Conservation (phyloP, 92 coral and sea anemone genomes). For the Porites evermanni region DNA sequence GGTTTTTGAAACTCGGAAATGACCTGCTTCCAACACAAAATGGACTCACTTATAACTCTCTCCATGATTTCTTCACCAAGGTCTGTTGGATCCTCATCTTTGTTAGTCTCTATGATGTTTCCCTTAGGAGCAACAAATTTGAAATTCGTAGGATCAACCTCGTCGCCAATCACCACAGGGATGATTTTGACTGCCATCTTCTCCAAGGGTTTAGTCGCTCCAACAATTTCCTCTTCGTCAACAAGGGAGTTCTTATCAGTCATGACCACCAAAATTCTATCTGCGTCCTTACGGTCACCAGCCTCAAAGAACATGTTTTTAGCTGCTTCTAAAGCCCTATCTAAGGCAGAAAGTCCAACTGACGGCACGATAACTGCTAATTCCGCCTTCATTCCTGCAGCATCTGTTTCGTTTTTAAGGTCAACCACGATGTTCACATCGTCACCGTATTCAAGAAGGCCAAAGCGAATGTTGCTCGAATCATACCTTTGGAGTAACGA, state of each 20-base stretch:
- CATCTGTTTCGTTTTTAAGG: constrained; percentile 45
- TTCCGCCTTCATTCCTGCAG: constrained; percentile 27
- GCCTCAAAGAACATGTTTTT: constrained; percentile 53
- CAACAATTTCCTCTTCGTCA: constrained; percentile 44
- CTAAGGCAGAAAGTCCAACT: constrained; percentile 50
- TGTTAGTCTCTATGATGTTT: constrained; percentile 32
- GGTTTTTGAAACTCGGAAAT: not conserved
- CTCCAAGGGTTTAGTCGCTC: constrained; percentile 53
- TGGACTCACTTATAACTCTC: constrained; percentile 45
- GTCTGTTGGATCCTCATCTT: constrained; percentile 30
- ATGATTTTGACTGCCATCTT: constrained; percentile 55
- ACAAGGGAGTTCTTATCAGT: constrained; percentile 66
- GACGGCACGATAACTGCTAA: constrained; percentile 34
- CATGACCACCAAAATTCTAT: constrained; percentile 64
- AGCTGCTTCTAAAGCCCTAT: constrained; percentile 54
- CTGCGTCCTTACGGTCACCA: constrained; percentile 61
- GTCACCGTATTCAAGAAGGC: constrained; percentile 19
- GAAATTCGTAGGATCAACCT: constrained; percentile 57
- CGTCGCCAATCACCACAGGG: constrained; percentile 64
- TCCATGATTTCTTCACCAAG: constrained; percentile 51
- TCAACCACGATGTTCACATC: constrained; percentile 11
- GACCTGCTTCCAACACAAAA: no score
- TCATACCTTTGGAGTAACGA: constrained; percentile 38
- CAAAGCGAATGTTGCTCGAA: constrained; percentile 31
- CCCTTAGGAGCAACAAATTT: constrained; percentile 16